phyloP scores from a whole-genome alignment of 2,113 vertebrate genomes.

The Mungos mungo region DNA sequence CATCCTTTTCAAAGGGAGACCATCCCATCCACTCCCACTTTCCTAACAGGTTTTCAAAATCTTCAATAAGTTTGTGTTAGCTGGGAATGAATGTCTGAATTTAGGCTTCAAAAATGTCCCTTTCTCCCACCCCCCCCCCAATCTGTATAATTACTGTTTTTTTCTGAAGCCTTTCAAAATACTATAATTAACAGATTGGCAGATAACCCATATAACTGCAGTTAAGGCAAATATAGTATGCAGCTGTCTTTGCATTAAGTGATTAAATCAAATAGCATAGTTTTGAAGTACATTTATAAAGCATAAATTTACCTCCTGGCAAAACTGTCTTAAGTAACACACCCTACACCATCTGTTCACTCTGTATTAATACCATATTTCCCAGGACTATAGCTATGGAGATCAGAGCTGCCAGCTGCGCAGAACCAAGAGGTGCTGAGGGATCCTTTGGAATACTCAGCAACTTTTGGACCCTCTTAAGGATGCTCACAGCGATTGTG shows the following conservation, averaged over 20 bases:
- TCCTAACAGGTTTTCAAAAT: slow-evolving; percentile 58
- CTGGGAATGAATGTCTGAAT: slow-evolving; percentile 72
- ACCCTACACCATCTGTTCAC: slow-evolving; percentile 72
- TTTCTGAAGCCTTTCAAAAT: slow-evolving; percentile 76
- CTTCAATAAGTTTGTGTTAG: slow-evolving; percentile 66
- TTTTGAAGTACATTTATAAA: slow-evolving; percentile 82
- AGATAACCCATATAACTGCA: slow-evolving; percentile 78
- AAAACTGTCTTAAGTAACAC: slow-evolving; percentile 79
- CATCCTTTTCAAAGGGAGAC: slow-evolving; percentile 13
- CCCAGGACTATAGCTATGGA: slow-evolving; percentile 51
- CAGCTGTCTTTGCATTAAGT: slow-evolving; percentile 80
- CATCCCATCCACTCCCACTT: slow-evolving; percentile 23
- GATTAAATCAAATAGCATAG: slow-evolving; percentile 80
- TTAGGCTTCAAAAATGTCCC: slow-evolving; percentile 69
- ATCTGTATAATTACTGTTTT: slow-evolving; percentile 75
- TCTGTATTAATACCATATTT: slow-evolving; percentile 63
- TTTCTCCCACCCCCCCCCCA: slow-evolving; percentile 17
- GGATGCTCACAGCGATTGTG: neutral
- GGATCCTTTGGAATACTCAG: slow-evolving; percentile 34
- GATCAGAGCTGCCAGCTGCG: slow-evolving; percentile 52
- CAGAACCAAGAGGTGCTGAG: slow-evolving; percentile 58
- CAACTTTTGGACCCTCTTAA: slow-evolving; percentile 21
- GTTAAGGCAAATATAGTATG: slow-evolving; percentile 76
- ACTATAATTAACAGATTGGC: slow-evolving; percentile 81
- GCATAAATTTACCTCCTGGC: slow-evolving; percentile 79